Evolutionary conservation across 53 echinoderm and acorn worm genomes (phyloP), one percentile per base, ranked within the genome.

Genomic region (Stichopus horrens): DNA sequence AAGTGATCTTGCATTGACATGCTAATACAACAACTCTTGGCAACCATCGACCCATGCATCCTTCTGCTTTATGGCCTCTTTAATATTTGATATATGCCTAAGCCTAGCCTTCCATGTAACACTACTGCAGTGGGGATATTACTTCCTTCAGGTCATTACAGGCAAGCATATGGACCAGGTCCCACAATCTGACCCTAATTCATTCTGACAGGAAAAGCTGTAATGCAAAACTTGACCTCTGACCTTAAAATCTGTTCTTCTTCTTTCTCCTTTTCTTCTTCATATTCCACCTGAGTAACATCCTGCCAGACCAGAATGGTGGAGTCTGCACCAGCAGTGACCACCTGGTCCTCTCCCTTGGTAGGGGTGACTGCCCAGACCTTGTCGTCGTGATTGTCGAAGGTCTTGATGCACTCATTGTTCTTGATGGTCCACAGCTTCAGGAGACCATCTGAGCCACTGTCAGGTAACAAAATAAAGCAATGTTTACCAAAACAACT

Each of bases 341-440:
- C 92, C 54, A 98, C 52, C 52, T 74, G 86, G 75, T 90, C 84
- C 80, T 95, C 94, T 9, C 83, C 77, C 88, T 81, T 89, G 57
- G 84, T 93, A 55, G 79, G 89, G 16, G 92, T 90, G 5, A 98
- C 74, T 52, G 95, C 93, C 98, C 98, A 98, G 65, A 95, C 90
- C 81, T 98, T 98, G 76, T 96, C 92, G 54, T 77, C 90, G 86
- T 98, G 98, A 67, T 96, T 96, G 86, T 98, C 98, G 22, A 94
- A 90, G 11, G 98, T 98, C 56, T 91, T 91, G 66, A 92, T 79
- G 78, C 98, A 98, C 74, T 98, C 98, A 52, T 94, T 98, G 76
- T 88, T 92, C 91, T 98, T 98, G 91, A 98, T 98, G 8, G 98
- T 96, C 98, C 98, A 98, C 7, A 98, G 94, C 82, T 98, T 98